Evolutionary conservation across 2,888 invertebrate genomes (phyloP), one percentile per base, ranked within the genome.

Genomic region (Brachypterus glaber): DNA sequence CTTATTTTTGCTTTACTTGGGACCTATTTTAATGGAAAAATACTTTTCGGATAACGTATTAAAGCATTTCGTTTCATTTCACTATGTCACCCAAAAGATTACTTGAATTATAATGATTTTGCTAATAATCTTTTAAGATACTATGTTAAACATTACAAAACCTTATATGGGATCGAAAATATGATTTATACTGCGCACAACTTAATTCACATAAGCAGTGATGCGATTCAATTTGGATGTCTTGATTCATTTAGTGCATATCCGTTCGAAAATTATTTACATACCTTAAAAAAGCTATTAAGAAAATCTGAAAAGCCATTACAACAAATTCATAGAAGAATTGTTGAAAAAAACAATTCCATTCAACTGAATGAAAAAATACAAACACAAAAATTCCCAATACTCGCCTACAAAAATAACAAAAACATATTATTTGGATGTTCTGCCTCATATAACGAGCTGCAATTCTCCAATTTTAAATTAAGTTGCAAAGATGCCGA

Each of bases 301-400:
- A 30, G 45, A 27, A 49, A 48, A 45, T 24, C 40, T 14, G 35
- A 47, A 34, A 34, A 40, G 21, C 33, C 39, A 12, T 31, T 48
- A 27, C 34, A 43, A 27, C 48, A 48, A 41, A 33, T 38, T 18
- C 18, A 33, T 11, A 41, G 26, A 8, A 37, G 44, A 38, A 25
- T 42, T 35, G 17, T 8, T 7, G 41, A 42, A 39, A n/a, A n/a
- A n/a, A n/a, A n/a, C n/a, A n/a, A n/a, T n/a, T n/a, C n/a, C n/a
- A n/a, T n/a, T n/a, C n/a, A n/a, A n/a, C n/a, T n/a, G n/a, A n/a
- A n/a, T n/a, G n/a, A n/a, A n/a, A n/a, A n/a, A n/a, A n/a, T n/a
- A n/a, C n/a, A n/a, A n/a, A n/a, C n/a, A n/a, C n/a, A n/a, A n/a
- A n/a, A n/a, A n/a, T n/a, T n/a, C n/a, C n/a, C n/a, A n/a, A n/a